Evolutionary conservation across 2,113 vertebrate species (phyloP).

Genomic region (Mystacornis crossleyi): DNA sequence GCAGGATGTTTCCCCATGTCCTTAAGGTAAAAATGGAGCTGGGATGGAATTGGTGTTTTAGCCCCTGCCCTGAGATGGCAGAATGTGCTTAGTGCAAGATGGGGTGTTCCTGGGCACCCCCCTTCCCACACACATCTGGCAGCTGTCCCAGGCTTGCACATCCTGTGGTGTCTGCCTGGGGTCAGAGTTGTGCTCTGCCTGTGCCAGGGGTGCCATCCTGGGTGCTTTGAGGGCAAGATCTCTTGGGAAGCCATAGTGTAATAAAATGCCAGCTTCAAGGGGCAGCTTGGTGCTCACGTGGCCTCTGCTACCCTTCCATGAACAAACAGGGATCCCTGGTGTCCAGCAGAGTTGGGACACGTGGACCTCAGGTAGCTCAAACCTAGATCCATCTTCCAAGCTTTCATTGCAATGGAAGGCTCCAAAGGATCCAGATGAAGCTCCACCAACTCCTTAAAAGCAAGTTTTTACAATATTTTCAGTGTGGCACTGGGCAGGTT

Average conservation of each 20-base stretch:
- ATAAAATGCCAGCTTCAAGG: not conserved
- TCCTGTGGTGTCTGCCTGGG: not conserved
- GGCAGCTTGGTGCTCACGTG: not conserved
- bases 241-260: not conserved
- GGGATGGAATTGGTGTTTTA: not conserved
- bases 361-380: not conserved
- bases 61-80: not conserved
- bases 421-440: not conserved
- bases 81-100: not conserved
- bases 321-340: not conserved
- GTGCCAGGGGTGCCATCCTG: not conserved
- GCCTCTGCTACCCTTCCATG: not conserved
- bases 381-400: not conserved
- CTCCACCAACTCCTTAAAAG: not conserved
- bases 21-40: not conserved
- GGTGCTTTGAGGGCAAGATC: not conserved
- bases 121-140: not conserved
- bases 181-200: not conserved
- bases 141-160: not conserved
- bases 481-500: rapidly evolving
- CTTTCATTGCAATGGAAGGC: not conserved
- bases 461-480: not conserved
- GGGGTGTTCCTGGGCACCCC: not conserved
- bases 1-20: not conserved
- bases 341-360: not conserved